Percentiles rank a stretch among this genome's conserved stretches.
Evolutionary conservation across 2,888 invertebrate species (phyloP).

Genomic region (Strigamia maritima): DNA sequence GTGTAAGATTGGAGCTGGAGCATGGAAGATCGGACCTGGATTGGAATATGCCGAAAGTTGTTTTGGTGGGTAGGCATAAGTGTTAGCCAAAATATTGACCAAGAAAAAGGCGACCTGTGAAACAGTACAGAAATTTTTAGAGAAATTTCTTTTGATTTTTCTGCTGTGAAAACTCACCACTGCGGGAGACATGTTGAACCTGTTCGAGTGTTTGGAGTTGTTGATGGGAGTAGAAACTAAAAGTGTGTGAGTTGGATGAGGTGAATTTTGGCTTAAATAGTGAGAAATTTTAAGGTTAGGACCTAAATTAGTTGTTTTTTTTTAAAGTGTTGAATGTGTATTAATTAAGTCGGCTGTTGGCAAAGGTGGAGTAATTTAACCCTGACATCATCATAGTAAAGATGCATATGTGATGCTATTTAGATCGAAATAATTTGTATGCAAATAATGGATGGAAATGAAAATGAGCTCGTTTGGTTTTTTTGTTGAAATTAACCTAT

Average conservation of each 20-base stretch:
- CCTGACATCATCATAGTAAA: background rate
- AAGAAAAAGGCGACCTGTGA: background rate
- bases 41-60: too few species aligned
- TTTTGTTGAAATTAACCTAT: background rate
- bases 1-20: background rate
- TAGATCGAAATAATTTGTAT: background rate
- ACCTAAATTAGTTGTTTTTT: background rate
- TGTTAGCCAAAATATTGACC: background rate
- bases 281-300: background rate
- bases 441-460: background rate
- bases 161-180: background rate
- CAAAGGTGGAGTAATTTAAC: background rate
- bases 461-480: background rate
- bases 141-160: background rate
- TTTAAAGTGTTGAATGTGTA: background rate
- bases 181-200: background rate
- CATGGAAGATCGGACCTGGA: background rate
- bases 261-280: background rate
- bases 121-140: background rate
- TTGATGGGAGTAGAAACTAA: background rate
- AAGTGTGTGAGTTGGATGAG: background rate
- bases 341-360: background rate
- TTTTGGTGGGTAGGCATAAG: background rate
- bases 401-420: background rate
- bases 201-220: background rate